Evolutionary conservation across 2,113 vertebrate genomes (phyloP).

Genomic region (Passer domesticus): DNA sequence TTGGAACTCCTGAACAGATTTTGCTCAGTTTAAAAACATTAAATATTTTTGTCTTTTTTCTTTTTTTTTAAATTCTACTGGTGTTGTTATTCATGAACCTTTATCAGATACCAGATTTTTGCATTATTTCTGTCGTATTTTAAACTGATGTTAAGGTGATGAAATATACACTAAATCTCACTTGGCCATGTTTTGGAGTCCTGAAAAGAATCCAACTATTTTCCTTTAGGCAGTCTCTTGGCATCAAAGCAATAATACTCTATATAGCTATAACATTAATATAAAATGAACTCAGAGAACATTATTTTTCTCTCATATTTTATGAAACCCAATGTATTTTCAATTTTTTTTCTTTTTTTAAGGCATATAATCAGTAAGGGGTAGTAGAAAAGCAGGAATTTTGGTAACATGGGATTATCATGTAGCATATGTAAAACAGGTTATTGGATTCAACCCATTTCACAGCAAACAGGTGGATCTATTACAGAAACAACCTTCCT

Average conservation of each 20-base stretch:
- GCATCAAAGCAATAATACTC: constrained; percentile 6
- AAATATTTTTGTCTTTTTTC: neutral
- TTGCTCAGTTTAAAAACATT: constrained; percentile 37
- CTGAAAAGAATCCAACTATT: constrained; percentile 55
- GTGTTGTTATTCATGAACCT: constrained; percentile 34
- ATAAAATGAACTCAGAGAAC: neutral
- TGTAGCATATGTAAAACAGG: neutral
- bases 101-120: constrained; percentile 49
- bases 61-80: neutral
- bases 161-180: constrained; percentile 56
- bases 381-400: neutral
- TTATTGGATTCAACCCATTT: neutral
- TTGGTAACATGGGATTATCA: neutral
- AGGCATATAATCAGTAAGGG: neutral
- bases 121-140: constrained; percentile 69
- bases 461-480: neutral
- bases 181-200: constrained; percentile 45
- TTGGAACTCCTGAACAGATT: constrained; percentile 34
- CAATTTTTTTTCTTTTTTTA: neutral
- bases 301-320: neutral
- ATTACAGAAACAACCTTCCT: neutral
- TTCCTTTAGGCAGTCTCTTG: constrained; percentile 52
- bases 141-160: constrained; percentile 65
- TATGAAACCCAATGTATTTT: neutral
- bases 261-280: neutral